Conservation (phyloP, 2,113 vertebrate species). For the Galeopterus variegatus region DNA sequence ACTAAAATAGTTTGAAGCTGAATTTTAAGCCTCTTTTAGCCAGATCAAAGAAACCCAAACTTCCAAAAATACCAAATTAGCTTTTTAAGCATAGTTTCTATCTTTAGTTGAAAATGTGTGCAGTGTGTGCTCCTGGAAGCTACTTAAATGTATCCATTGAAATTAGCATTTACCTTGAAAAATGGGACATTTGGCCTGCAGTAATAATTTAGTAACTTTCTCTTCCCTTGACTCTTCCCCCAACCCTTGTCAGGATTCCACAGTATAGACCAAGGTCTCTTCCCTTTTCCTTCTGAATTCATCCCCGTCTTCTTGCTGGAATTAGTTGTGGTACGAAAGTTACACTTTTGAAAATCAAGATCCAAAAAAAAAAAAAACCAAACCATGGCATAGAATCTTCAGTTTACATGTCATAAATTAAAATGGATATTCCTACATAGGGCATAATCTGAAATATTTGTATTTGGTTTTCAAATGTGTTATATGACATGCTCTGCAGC, state of each 20-base stretch:
- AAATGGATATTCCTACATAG: neutral
- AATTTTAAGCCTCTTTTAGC: constrained; percentile 84
- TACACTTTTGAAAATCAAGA: constrained; percentile 8
- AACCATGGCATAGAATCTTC: neutral
- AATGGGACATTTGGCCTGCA: neutral
- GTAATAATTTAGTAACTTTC: constrained; percentile 51
- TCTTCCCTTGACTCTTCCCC: neutral
- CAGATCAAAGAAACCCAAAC: constrained; percentile 84
- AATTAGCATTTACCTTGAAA: constrained; percentile 63
- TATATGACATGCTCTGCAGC: constrained; percentile 27
- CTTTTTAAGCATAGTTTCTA: constrained; percentile 82
- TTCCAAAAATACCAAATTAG: constrained; percentile 85
- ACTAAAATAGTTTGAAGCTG: constrained; percentile 79
- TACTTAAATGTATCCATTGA: constrained; percentile 67
- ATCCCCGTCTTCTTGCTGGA: neutral
- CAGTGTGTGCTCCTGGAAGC: constrained; percentile 69
- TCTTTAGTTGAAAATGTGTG: constrained; percentile 81
- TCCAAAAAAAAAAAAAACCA: neutral
- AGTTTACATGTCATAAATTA: neutral
- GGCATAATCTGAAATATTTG: constrained; percentile 71
- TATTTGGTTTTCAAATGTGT: constrained; percentile 75
- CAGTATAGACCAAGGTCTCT: neutral
- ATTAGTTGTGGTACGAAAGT: neutral
- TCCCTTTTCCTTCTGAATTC: neutral
- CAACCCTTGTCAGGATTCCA: neutral